Evolutionary conservation across 2,113 vertebrate genomes (phyloP).

Genomic region (Stigmatopora nigra): DNA sequence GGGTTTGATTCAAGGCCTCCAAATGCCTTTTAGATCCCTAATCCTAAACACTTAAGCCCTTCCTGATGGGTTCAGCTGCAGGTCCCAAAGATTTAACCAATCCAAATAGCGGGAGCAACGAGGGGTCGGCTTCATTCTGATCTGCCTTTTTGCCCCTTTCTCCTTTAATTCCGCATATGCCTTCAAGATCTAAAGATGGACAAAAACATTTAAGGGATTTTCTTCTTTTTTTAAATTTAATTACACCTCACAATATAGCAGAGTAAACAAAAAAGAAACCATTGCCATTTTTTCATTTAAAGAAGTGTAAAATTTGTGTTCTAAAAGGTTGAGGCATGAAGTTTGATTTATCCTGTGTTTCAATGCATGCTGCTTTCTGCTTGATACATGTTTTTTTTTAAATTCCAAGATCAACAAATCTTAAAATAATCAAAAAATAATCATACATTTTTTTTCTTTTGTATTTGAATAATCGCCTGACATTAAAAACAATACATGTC

Average conservation of each 20-base stretch:
- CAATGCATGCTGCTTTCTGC: too few species aligned
- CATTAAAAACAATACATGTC: too few species aligned
- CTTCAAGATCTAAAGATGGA: slow-evolving; percentile 17
- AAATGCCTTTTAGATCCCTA: slow-evolving; percentile 69
- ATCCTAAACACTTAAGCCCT: slow-evolving; percentile 69
- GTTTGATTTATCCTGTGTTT: not conserved
- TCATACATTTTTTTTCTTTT: too few species aligned
- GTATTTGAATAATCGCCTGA: too few species aligned
- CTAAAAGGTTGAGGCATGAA: not conserved
- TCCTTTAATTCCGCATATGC: slow-evolving; percentile 37
- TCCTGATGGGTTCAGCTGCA: slow-evolving; percentile 69
- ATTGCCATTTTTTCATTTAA: not conserved
- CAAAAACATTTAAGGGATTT: not conserved
- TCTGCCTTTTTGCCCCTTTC: slow-evolving; percentile 47
- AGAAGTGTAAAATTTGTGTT: not conserved
- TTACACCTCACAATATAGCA: not conserved
- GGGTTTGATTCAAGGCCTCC: slow-evolving; percentile 65
- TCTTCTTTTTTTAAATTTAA: slow-evolving; percentile 17
- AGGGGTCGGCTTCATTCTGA: slow-evolving; percentile 42
- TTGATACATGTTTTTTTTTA: too few species aligned
- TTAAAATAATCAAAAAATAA: too few species aligned
- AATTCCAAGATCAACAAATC: too few species aligned
- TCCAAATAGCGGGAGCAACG: slow-evolving; percentile 53
- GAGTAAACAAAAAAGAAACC: not conserved
- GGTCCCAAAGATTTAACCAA: slow-evolving; percentile 64